Base-by-base conservation (phyloP, 2,888 invertebrate genomes). In the Cerastis rubricosa region DNA sequence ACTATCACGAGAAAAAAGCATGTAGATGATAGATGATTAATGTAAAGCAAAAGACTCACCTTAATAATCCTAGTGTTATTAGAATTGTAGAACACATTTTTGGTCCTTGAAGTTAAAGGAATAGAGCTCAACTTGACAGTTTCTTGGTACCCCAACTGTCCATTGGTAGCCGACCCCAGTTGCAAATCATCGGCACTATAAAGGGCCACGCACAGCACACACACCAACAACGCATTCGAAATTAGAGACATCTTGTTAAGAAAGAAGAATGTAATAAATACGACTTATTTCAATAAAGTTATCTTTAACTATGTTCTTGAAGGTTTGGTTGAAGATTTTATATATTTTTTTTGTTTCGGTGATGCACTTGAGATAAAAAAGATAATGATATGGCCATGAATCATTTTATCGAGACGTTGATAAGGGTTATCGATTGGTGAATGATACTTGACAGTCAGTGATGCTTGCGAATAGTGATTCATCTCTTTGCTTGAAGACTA, bases 31-130 rank as follows among this genome's bases (percentile, higher is more conserved):
- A 3, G 5, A 40, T 40, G 40, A 40, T 40, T 40, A 8, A 40
- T 40, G 5, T 8, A 40, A 40, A 40, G 40, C 6, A 40, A 40
- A 40, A 47, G 17, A 47, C 25, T 86, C 71, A 96, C 96, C 93
- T 92, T 95, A n/a, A 96, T 94, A 57, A 89, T 76, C 40, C 75
- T 86, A 6, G 90, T 88, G 17, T 89, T 90, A 47, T 90, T 91
- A 8, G 93, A 92, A 73, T 92, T 94, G 72, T 92, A 96, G 72
- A 95, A 96, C 0, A 96, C 94, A 81, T 94, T 95, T 76, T 96
- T 96, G 1, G 90, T 91, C 73, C 96, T 91, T 0, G 85, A 88
- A 6, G 78, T 91, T 0, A 95, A 57, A 0, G 95, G 96, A 14
- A 95, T 82, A 0, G 92, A 82, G 0, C 91, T 88, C 12, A 95